These are phyloP conservation scores for Siphlonurus alternatus DNA, from an alignment of 2,888 invertebrate genomes.

Conservation along the genomic window DNA sequence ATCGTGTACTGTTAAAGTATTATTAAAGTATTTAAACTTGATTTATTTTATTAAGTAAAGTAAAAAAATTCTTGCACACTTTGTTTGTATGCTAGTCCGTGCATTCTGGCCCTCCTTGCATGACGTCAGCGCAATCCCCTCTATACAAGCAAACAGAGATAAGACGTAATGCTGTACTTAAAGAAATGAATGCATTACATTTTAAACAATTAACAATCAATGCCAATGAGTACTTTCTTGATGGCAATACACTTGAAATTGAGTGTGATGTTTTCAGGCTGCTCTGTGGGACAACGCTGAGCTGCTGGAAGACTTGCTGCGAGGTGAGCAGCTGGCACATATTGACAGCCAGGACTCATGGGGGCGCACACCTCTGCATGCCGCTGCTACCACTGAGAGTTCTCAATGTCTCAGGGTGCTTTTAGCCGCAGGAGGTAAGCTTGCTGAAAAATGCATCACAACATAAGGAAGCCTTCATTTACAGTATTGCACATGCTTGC, in stretches of 20 bases:
- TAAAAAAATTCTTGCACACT: too few relatives aligned
- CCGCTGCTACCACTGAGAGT: slow-evolving; percentile 62
- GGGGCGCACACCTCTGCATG: slow-evolving; percentile 63
- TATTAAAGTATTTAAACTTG: too few relatives aligned
- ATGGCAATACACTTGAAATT: background rate
- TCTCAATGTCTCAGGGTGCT: slow-evolving; percentile 58
- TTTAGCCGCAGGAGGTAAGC: slow-evolving; percentile 41
- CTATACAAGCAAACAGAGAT: too few relatives aligned
- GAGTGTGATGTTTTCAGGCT: slow-evolving; percentile 33
- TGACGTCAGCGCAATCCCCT: too few relatives aligned
- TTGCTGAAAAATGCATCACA: background rate
- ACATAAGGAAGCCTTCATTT: background rate
- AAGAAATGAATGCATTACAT: too few relatives aligned
- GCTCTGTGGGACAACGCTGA: slow-evolving; percentile 81
- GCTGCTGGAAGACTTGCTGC: slow-evolving; percentile 59
- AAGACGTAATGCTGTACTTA: too few relatives aligned
- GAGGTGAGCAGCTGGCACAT: slow-evolving; percentile 42
- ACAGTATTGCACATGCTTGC: background rate
- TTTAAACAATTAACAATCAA: too few relatives aligned
- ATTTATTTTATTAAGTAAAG: too few relatives aligned
- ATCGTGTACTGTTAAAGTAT: too few relatives aligned
- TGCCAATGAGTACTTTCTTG: too few relatives aligned
- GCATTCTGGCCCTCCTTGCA: too few relatives aligned
- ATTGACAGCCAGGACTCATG: slow-evolving; percentile 56
- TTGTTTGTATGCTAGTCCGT: too few relatives aligned